A percentile compares a stretch with the other conserved stretches of the same genome.
Conservation (phyloP, 2,888 invertebrate genomes). For the Pteria penguin region DNA sequence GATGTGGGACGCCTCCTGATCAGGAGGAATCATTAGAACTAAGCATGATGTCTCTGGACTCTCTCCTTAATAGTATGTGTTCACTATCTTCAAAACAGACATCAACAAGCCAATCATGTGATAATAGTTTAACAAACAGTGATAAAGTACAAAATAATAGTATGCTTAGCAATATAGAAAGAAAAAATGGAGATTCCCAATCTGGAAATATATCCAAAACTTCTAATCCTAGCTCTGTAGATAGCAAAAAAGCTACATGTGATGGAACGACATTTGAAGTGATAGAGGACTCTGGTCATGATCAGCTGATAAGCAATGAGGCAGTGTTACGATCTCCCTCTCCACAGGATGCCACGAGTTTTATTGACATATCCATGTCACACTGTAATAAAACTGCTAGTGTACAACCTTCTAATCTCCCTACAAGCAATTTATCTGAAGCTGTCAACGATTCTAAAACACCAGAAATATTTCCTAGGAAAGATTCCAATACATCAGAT, state of each 20-base stretch:
- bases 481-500: constrained; percentile 15
- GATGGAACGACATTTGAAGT: constrained; percentile 59
- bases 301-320: neutral
- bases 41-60: constrained; percentile 57
- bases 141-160: neutral
- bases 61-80: constrained; percentile 52
- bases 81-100: constrained; percentile 45
- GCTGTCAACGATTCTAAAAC: too few relatives aligned
- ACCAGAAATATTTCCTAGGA: too few relatives aligned
- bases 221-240: neutral
- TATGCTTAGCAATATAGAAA: neutral
- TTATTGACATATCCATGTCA: constrained; percentile 53
- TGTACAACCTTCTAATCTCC: too few relatives aligned
- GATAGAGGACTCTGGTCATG: constrained; percentile 33
- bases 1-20: constrained; percentile 64
- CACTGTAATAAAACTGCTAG: constrained; percentile 20
- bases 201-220: neutral
- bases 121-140: neutral
- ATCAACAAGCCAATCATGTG: constrained; percentile 44
- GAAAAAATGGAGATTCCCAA: neutral
- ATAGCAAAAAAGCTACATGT: constrained; percentile 7
- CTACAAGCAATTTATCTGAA: too few relatives aligned
- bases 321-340: neutral
- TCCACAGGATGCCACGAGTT: constrained; percentile 49
- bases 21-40: constrained; percentile 48